Conservation (phyloP, 2,797 vertebrate species). For the Cygnus olor region DNA sequence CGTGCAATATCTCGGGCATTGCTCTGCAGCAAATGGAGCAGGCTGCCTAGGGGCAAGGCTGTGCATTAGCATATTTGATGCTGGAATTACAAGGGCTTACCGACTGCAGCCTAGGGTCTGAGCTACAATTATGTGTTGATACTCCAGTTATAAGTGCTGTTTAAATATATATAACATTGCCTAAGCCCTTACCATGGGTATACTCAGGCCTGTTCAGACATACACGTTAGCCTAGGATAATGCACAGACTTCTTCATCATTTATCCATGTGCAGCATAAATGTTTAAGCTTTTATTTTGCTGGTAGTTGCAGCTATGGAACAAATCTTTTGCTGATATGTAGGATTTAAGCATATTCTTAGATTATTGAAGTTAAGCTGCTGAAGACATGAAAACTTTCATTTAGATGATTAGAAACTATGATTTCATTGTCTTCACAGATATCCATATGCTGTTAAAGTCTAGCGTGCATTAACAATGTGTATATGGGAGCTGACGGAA, state of each 20-base stretch:
- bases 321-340: background rate
- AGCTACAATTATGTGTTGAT: background rate
- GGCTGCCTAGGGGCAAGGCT: background rate
- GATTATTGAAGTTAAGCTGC: background rate
- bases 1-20: too few species aligned
- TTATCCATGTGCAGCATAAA: background rate
- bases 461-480: background rate
- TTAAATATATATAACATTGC: background rate
- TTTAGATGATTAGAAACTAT: background rate
- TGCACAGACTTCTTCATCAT: background rate
- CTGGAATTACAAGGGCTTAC: background rate
- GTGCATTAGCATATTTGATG: background rate
- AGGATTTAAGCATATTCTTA: background rate
- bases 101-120: background rate
- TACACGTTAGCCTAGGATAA: background rate
- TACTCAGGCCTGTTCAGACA: background rate
- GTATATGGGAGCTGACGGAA: background rate
- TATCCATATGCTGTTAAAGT: background rate
- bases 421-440: background rate
- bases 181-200: background rate
- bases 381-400: background rate
- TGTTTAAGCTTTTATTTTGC: background rate
- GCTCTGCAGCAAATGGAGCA: background rate
- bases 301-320: background rate
- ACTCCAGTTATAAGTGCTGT: background rate